Evolutionary conservation across 2,797 vertebrate genomes (phyloP).

Genomic region (Alauda arvensis): DNA sequence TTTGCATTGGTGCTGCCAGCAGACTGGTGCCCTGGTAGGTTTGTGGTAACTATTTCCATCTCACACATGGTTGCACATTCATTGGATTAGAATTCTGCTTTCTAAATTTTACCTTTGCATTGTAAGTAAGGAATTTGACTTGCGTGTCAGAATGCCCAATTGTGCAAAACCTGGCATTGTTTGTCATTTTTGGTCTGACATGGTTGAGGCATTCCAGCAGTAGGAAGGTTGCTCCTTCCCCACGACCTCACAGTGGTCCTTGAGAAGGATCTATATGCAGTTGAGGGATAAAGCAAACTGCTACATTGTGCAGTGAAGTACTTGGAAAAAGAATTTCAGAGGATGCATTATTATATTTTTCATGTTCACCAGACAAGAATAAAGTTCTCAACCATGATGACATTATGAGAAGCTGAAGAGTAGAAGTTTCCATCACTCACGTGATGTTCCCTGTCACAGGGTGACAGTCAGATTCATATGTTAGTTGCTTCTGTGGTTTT

Average conservation of each 20-base stretch:
- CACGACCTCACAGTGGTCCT: not conserved
- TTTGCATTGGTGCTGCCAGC: not conserved
- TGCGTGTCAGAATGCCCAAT: not conserved
- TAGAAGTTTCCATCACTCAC: not conserved
- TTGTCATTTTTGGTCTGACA: not conserved
- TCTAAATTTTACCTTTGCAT: not conserved
- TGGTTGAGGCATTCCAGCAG: not conserved
- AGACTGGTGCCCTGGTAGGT: not conserved
- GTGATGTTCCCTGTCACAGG: not conserved
- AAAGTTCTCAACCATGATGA: not conserved
- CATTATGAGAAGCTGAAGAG: not conserved
- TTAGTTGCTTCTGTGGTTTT: constrained; percentile 28
- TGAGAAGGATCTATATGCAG: not conserved
- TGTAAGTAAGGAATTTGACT: not conserved
- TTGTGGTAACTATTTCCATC: not conserved
- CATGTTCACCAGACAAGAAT: not conserved
- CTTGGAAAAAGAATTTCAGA: not conserved
- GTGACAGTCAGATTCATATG: not conserved
- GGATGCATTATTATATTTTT: not conserved
- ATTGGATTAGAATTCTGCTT: not conserved
- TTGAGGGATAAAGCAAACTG: not conserved
- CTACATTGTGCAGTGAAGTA: not conserved
- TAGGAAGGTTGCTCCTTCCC: not conserved
- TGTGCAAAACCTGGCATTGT: not conserved
- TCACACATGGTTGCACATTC: fast-evolving